A percentile compares a stretch with the other conserved stretches of the same genome.
These are phyloP conservation scores for Eupithecia dodoneata DNA, from an alignment of 2,888 invertebrate genomes.

Conservation along the genomic window DNA sequence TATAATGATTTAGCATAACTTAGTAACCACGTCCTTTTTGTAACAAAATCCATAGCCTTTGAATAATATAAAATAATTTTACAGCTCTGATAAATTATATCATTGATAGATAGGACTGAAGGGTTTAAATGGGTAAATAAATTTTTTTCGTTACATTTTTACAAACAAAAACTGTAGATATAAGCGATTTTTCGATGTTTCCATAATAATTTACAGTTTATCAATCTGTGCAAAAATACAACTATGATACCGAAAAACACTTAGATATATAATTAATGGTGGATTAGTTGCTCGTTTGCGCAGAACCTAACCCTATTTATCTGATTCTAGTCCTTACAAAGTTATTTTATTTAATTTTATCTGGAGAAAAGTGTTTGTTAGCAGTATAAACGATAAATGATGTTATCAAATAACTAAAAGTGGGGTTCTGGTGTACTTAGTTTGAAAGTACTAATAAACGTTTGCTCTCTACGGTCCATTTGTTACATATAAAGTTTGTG, in stretches of 20 bases:
- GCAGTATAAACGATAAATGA: not conserved
- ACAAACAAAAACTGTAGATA: too few relatives aligned
- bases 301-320: constrained; percentile 10
- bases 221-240: not conserved
- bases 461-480: not conserved
- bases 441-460: not conserved
- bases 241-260: not conserved
- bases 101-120: too few relatives aligned
- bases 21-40: too few relatives aligned
- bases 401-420: not conserved
- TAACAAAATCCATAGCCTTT: too few relatives aligned
- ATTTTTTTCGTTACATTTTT: too few relatives aligned
- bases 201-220: not conserved
- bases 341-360: constrained; percentile 12
- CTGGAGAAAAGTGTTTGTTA: not conserved
- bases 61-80: too few relatives aligned
- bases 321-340: constrained; percentile 6
- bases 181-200: too few relatives aligned
- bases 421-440: not conserved
- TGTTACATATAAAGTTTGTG: not conserved
- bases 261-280: not conserved
- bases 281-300: not conserved
- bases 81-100: too few relatives aligned
- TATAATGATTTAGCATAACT: too few relatives aligned
- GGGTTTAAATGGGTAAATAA: too few relatives aligned